A percentile compares a stretch with the other conserved stretches of the same genome.
These are phyloP conservation scores for Azemiops feae DNA, from an alignment of 2,113 vertebrate species.

Conservation along the genomic window DNA sequence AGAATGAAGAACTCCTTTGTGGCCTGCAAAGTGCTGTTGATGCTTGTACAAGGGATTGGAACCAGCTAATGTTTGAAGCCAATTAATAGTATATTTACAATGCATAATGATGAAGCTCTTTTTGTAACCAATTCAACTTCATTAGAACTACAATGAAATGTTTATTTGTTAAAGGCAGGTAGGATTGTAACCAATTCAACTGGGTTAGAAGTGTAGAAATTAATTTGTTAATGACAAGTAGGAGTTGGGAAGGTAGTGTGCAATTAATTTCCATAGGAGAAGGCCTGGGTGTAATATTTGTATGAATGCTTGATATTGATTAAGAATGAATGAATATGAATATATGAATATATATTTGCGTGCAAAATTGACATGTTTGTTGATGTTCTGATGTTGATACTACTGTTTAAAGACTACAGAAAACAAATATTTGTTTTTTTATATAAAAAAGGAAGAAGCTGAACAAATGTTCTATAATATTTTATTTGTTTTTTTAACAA, in stretches of 20 bases:
- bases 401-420: constrained; percentile 56
- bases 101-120: constrained; percentile 43
- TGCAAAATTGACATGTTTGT: constrained; percentile 63
- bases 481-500: not conserved
- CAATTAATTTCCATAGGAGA: not conserved
- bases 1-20: constrained; percentile 31
- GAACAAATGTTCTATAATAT: constrained; percentile 12
- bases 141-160: not conserved
- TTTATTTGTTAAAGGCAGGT: not conserved
- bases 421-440: not conserved
- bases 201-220: not conserved
- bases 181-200: constrained; percentile 47
- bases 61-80: constrained; percentile 27
- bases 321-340: not conserved
- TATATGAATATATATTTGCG: constrained; percentile 38
- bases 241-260: not conserved
- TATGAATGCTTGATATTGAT: not conserved
- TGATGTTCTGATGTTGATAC: constrained; percentile 60
- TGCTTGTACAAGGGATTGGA: not conserved
- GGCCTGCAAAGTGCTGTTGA: not conserved
- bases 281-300: not conserved
- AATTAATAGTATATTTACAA: constrained; percentile 11
- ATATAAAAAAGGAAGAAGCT: not conserved
- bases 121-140: constrained; percentile 48
- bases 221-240: not conserved